phyloP scores from a whole-genome alignment of 2,888 invertebrate genomes.

The Zonitis immaculata region DNA sequence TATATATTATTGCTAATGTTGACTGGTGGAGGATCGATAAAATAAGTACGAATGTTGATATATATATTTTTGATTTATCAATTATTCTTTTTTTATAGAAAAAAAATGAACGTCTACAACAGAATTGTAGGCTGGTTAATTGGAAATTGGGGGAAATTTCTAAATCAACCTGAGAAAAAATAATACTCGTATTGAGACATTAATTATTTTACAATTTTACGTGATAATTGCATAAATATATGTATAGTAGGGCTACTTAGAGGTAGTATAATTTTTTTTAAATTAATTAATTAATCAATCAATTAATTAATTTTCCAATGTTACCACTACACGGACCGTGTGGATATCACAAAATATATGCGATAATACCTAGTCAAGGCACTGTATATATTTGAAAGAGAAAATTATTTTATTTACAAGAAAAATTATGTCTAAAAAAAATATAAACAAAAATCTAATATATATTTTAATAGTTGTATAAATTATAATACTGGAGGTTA shows the following conservation, averaged over 20 bases:
- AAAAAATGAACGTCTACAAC: too few relatives aligned
- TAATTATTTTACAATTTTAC: conserved; percentile 26
- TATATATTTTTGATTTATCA: neutral
- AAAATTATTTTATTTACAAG: conserved; percentile 39
- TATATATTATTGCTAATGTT: neutral
- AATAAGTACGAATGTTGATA: neutral
- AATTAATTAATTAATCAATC: too few relatives aligned
- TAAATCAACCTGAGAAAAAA: too few relatives aligned
- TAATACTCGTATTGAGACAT: conserved; percentile 25
- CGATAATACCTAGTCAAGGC: conserved; percentile 48
- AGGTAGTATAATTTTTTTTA: conserved; percentile 10
- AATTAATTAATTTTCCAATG: conserved; percentile 35
- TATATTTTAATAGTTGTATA: conserved; percentile 41
- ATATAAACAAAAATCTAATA: conserved; percentile 35
- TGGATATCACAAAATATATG: conserved; percentile 35
- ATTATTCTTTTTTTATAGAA: conserved; percentile 1
- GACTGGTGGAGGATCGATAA: neutral
- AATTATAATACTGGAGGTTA: conserved; percentile 28
- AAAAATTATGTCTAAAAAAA: neutral
- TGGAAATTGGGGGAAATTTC: too few relatives aligned
- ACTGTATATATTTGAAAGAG: conserved; percentile 35
- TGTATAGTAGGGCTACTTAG: conserved; percentile 15
- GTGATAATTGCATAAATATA: conserved; percentile 27
- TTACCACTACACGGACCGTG: conserved; percentile 43
- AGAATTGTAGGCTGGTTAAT: too few relatives aligned